Evolutionary conservation across 2,797 vertebrate genomes (phyloP), one percentile per base, ranked within the genome.

Genomic region (Naso thynnoides): DNA sequence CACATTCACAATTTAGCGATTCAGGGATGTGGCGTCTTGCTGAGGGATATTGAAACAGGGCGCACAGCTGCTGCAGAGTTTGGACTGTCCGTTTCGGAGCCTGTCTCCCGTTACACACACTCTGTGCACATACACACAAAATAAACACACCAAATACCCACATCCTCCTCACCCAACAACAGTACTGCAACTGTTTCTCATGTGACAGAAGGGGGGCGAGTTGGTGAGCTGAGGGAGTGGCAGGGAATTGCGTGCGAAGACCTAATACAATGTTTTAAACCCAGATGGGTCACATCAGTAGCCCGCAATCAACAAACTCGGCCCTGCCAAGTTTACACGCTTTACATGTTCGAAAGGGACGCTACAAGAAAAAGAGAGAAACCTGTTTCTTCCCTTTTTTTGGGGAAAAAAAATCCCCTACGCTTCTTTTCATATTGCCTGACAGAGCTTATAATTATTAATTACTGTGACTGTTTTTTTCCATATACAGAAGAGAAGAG

Each of bases 231-330:
- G 82, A 84, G 88, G 84, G 86, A 87, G 90, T 83, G 85, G 78
- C 70, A 29, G 78, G 58, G 89, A 86, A 92, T 93, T 86, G 92
- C 92, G 92, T 93, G 93, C 91, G 81, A 93, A 91, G 92, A 80
- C 86, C 87, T 93, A 92, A 94, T 93, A 91, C 88, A 84, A 83
- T 60, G 88, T 88, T 89, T 93, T 83, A 86, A 83, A 68, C 91
- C 90, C 93, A 93, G 91, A 94, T 91, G 89, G 91, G 91, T 92
- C 91, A 93, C 92, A 93, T 94, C 90, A 91, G 89, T 91, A 90
- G 88, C 90, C 89, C 82, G 39, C 86, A 93, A 93, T 93, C 90
- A 93, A 93, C 91, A 91, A 89, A 92, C 91, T 87, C 86, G 69
- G 76, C 62, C 72, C 79, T 86, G 91, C 89, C 92, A 92, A 91